phyloP scores from a whole-genome alignment of 2,888 invertebrate genomes.

The Epirrita christyi region DNA sequence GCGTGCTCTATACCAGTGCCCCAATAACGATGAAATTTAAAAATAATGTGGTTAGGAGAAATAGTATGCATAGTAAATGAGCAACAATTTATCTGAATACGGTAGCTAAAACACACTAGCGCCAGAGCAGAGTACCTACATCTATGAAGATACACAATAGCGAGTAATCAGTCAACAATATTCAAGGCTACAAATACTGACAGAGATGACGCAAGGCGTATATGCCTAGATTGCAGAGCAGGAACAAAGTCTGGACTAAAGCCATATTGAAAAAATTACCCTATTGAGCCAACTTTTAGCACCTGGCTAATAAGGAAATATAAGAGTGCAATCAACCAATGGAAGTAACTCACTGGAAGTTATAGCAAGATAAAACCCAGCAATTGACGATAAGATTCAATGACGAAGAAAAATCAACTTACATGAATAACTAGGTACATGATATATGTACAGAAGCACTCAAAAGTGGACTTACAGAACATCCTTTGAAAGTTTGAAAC shows the following conservation, averaged over 20 bases:
- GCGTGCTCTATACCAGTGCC: slow-evolving; percentile 48
- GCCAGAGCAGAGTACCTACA: slow-evolving; percentile 7
- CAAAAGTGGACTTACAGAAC: too few species aligned
- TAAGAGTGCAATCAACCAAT: neutral
- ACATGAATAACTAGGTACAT: too few species aligned
- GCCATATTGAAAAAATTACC: too few species aligned
- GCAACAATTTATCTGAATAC: slow-evolving; percentile 6
- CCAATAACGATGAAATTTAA: slow-evolving; percentile 10
- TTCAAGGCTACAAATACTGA: slow-evolving; percentile 61
- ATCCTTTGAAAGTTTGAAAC: too few species aligned
- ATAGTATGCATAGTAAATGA: neutral
- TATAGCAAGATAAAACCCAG: neutral
- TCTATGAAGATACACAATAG: slow-evolving; percentile 51
- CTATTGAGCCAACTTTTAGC: slow-evolving; percentile 4
- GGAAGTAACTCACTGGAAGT: neutral
- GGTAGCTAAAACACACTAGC: slow-evolving; percentile 19
- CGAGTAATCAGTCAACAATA: slow-evolving; percentile 71
- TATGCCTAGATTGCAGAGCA: slow-evolving; percentile 6
- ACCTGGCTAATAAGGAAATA: slow-evolving; percentile 3
- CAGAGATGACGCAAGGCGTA: slow-evolving; percentile 25
- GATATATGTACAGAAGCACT: too few species aligned
- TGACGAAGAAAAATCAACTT: slow-evolving; percentile 3
- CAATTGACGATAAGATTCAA: slow-evolving; percentile 12
- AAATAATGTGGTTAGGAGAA: neutral
- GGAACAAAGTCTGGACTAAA: slow-evolving; percentile 14